These are phyloP conservation scores for Ectobius pallidus DNA, from an alignment of 2,888 invertebrate genomes.

Conservation along the genomic window DNA sequence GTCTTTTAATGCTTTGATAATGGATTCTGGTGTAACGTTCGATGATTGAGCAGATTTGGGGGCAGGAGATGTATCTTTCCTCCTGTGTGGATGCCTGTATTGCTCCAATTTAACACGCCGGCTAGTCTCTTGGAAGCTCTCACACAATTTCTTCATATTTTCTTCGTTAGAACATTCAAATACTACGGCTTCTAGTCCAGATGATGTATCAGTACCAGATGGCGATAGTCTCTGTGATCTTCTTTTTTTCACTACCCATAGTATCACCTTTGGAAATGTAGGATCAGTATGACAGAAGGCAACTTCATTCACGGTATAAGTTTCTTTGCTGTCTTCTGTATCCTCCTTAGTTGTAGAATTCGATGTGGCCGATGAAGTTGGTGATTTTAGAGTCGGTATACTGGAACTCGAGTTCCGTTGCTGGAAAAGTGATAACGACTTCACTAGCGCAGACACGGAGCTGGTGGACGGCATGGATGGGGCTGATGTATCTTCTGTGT, in stretches of 20 bases:
- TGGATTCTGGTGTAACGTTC: constrained; percentile 2
- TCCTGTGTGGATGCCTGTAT: constrained; percentile 43
- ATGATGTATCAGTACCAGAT: constrained; percentile 18
- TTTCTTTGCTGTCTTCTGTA: constrained; percentile 37
- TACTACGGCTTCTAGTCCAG: constrained; percentile 48
- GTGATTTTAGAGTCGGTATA: not conserved
- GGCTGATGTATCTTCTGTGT: constrained; percentile 45
- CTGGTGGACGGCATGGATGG: not conserved
- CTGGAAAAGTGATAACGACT: constrained; percentile 37
- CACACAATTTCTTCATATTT: constrained; percentile 47
- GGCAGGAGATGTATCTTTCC: constrained; percentile 35
- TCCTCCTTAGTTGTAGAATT: not conserved
- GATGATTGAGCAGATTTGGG: not conserved
- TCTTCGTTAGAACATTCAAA: constrained; percentile 48
- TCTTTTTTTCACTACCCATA: constrained; percentile 49
- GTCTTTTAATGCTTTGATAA: constrained; percentile 2
- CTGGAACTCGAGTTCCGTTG: constrained; percentile 14
- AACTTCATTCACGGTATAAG: constrained; percentile 48
- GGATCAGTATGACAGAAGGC: constrained; percentile 51
- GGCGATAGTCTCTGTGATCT: constrained; percentile 20
- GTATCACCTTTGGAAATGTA: constrained; percentile 48
- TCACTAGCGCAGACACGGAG: constrained; percentile 24
- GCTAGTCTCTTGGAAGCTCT: constrained; percentile 47
- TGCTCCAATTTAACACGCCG: constrained; percentile 46
- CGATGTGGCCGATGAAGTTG: not conserved